These are phyloP conservation scores for Falco punctatus DNA, from an alignment of 2,113 vertebrate genomes.

Conservation along the genomic window DNA sequence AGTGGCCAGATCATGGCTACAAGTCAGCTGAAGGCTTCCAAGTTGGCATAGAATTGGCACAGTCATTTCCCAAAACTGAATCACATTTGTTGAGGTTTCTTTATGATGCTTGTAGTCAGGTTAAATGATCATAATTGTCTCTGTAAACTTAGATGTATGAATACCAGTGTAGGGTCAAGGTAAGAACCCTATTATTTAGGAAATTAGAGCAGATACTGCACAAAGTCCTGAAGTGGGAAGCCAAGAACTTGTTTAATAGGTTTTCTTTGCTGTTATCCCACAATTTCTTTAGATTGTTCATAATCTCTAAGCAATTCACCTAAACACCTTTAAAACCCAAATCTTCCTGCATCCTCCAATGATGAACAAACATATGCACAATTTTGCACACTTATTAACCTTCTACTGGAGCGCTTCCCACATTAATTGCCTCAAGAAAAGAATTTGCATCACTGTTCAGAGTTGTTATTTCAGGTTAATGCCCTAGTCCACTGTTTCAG, in stretches of 20 bases:
- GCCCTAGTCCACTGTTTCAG: neutral
- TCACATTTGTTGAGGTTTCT: neutral
- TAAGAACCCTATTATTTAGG: neutral
- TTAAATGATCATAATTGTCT: neutral
- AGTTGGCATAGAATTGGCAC: neutral
- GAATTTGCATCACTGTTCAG: neutral
- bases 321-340: neutral
- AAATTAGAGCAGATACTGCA: neutral
- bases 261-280: neutral
- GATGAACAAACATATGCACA: neutral
- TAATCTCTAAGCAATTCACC: neutral
- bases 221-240: neutral
- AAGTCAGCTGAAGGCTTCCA: neutral
- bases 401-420: neutral
- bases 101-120: neutral
- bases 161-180: neutral
- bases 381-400: neutral
- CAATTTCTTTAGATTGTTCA: neutral
- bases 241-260: neutral
- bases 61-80: neutral
- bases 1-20: neutral
- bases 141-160: neutral
- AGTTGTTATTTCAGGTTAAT: neutral
- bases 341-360: neutral
- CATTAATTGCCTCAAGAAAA: neutral